These are phyloP conservation scores for Equus przewalskii DNA, from an alignment of 2,113 vertebrate species.

Conservation along the genomic window DNA sequence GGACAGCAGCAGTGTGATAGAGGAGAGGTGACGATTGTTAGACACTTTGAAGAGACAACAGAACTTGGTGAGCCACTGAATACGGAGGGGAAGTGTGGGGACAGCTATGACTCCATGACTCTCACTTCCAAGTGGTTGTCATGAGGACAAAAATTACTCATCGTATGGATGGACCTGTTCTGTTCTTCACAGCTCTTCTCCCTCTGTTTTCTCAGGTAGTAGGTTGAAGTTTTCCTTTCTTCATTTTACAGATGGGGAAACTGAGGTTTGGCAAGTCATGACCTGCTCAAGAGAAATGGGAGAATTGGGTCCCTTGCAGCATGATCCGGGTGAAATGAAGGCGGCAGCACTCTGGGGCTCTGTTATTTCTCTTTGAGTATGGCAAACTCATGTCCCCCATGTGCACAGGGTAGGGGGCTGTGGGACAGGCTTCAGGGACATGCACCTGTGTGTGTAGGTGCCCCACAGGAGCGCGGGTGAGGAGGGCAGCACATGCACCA, in stretches of 20 bases:
- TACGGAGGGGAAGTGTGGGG: neutral
- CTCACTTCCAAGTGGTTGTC: neutral
- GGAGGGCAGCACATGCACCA: neutral
- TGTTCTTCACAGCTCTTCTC: neutral
- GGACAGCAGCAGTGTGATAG: neutral
- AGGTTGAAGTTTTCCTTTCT: neutral
- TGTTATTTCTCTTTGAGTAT: neutral
- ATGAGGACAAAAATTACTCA: neutral
- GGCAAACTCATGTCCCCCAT: neutral
- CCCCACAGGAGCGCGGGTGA: neutral
- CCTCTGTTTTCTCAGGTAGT: neutral
- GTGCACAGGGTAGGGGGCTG: accelerated
- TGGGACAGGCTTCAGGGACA: accelerated
- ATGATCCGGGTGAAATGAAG: neutral
- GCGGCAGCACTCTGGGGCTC: neutral
- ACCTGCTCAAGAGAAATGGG: neutral
- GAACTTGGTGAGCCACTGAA: neutral
- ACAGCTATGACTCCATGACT: neutral
- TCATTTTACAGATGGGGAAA: conserved; percentile 45
- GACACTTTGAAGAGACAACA: too few species aligned
- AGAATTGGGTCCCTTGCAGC: neutral
- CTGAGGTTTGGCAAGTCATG: neutral
- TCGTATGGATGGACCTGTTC: neutral
- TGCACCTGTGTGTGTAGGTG: accelerated
- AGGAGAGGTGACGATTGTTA: neutral